Conservation (phyloP, 2,797 vertebrate genomes). For the Diplodus sargus region DNA sequence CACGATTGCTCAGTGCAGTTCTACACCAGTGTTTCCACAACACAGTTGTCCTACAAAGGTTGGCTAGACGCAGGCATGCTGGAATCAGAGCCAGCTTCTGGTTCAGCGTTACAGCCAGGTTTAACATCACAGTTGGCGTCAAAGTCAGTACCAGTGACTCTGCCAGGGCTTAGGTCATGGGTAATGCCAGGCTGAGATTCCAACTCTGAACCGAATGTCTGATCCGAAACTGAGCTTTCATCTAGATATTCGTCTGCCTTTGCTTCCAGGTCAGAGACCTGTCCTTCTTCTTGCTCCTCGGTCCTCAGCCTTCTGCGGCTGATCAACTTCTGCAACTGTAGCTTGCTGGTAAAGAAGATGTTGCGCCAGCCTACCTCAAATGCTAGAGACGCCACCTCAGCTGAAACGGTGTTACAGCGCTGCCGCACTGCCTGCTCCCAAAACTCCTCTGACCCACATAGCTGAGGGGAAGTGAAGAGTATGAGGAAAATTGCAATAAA, state of each 20-base stretch:
- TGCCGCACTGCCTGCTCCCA: constrained; percentile 85
- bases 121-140: constrained; percentile 33
- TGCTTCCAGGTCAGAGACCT: constrained; percentile 1
- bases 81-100: constrained; percentile 26
- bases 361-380: constrained; percentile 86
- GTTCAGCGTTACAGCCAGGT: constrained; percentile 16
- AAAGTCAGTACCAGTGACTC: neutral
- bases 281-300: constrained; percentile 9
- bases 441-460: constrained; percentile 84
- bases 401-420: constrained; percentile 77
- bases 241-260: constrained; percentile 9
- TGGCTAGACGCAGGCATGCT: neutral
- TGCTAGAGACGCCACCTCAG: constrained; percentile 84
- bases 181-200: constrained; percentile 15
- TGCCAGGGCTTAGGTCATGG: constrained; percentile 4
- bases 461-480: constrained; percentile 61
- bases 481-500: neutral
- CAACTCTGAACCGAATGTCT: constrained; percentile 6
- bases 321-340: constrained; percentile 88
- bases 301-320: constrained; percentile 74
- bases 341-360: constrained; percentile 88
- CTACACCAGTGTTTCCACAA: neutral
- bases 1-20: neutral
- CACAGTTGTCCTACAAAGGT: constrained; percentile 11
- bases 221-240: constrained; percentile 26